Base-by-base conservation (phyloP, 2,888 invertebrate genomes). In the Mythimna ferrago region DNA sequence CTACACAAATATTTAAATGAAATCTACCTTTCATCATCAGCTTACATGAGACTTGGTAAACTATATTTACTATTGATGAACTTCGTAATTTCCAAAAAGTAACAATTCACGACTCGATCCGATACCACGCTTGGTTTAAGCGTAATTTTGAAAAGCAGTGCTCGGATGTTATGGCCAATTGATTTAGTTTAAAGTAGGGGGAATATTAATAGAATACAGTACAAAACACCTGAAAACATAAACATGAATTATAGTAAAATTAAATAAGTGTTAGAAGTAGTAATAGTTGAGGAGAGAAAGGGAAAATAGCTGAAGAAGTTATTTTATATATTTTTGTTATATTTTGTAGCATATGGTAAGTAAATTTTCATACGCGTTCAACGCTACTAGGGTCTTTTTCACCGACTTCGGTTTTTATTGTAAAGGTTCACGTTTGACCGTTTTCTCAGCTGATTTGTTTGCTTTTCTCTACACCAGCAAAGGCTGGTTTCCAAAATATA, bases 201-300 rank as follows among this genome's bases (percentile, higher is more conserved):
- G 90, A 91, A 92, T 90, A 92, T 91, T 89, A 89, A 92, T 89
- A 92, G 88, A 75, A 88, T 73, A 86, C 81, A 84, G 85, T 80
- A 86, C 88, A 86, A 87, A 89, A 92, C 88, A 95, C 94, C 95
- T 95, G 95, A 91, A 95, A 95, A 92, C 90, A 94, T 92, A 94
- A 89, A 90, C 89, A 89, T 81, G 82, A 87, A 88, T 88, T 85
- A 87, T 83, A 89, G 88, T 79, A 73, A 78, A 80, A 83, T 75
- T 67, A 73, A 70, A 80, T 63, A 78, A 78, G 75, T 78, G 56
- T 71, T 71, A 76, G 75, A 76, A 81, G 63, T 78, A 76, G 61
- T 56, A 60, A 66, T 4, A 58, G 78, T 72, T 48, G 14, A 14
- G 2, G n/a, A 71, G 66, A 80, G 60, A 3, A 74, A 48, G 78